Evolutionary conservation across 2,797 vertebrate genomes (phyloP).

Genomic region (Silurus lanzhouensis): DNA sequence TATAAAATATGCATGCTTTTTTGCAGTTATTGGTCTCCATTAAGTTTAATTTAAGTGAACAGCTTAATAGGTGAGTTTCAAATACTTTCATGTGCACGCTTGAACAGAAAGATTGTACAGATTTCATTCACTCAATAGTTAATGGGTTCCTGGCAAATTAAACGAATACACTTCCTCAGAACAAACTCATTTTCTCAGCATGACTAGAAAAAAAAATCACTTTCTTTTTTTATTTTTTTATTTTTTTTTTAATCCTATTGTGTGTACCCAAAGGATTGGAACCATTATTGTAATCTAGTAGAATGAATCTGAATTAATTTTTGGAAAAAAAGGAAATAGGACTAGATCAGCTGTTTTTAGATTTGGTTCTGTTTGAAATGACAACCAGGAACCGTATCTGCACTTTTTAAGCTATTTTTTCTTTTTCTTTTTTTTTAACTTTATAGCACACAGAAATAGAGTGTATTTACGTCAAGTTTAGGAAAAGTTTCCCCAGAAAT

Average conservation of each 20-base stretch:
- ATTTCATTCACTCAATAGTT: neutral
- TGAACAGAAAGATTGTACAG: neutral
- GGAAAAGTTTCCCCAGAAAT: neutral
- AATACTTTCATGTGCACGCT: neutral
- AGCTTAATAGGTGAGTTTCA: constrained; percentile 6
- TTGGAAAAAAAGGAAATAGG: neutral
- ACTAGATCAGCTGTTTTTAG: neutral
- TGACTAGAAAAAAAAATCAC: neutral
- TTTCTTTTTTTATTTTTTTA: neutral
- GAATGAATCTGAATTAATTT: neutral
- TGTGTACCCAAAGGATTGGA: neutral
- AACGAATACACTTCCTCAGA: neutral
- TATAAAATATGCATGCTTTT: neutral
- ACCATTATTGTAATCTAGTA: neutral
- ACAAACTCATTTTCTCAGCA: neutral
- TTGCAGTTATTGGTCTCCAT: neutral
- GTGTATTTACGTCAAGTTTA: neutral
- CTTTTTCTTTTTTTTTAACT: too few relatives aligned
- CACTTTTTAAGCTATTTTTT: neutral
- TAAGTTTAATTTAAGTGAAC: constrained; percentile 1
- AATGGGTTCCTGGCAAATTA: neutral
- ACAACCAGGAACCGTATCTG: neutral
- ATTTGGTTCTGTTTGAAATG: neutral
- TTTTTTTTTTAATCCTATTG: neutral
- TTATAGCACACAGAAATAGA: neutral